Conservation (phyloP, 2,113 vertebrate genomes). For the Pollachius pollachius region DNA sequence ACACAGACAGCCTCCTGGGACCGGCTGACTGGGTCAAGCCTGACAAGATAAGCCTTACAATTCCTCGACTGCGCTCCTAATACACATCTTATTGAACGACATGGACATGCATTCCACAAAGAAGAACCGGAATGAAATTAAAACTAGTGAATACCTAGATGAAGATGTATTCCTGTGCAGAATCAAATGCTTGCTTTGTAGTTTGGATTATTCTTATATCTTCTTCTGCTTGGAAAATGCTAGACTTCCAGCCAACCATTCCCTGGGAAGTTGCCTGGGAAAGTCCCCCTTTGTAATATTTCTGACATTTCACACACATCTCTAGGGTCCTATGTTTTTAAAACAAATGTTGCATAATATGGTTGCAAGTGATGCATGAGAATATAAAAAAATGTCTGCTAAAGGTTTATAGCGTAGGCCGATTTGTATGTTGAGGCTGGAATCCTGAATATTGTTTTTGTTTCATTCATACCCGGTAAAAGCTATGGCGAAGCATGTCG, state of each 20-base stretch:
- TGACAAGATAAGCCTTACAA: too few species aligned
- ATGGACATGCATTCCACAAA: too few species aligned
- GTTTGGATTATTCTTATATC: too few species aligned
- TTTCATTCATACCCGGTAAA: constrained; percentile 5
- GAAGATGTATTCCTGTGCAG: too few species aligned
- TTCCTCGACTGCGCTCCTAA: too few species aligned
- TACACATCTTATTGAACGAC: too few species aligned
- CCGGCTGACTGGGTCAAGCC: too few species aligned
- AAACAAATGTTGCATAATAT: constrained; percentile 6
- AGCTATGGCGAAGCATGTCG: not conserved
- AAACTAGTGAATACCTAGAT: too few species aligned
- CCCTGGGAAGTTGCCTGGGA: constrained; percentile 43
- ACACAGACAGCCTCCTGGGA: constrained; percentile 3
- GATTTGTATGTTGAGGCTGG: constrained; percentile 33
- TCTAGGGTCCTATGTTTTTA: constrained; percentile 16
- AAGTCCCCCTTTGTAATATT: constrained; percentile 47
- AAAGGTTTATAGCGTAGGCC: not conserved
- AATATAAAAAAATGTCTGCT: not conserved
- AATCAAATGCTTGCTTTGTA: too few species aligned
- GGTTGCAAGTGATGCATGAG: not conserved
- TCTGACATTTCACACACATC: constrained; percentile 42
- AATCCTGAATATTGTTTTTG: constrained; percentile 40
- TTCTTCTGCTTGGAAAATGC: not conserved
- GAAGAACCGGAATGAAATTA: not conserved
- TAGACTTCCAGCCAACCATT: constrained; percentile 31